Conservation (phyloP, 2,113 vertebrate genomes). For the Lepus timidus region DNA sequence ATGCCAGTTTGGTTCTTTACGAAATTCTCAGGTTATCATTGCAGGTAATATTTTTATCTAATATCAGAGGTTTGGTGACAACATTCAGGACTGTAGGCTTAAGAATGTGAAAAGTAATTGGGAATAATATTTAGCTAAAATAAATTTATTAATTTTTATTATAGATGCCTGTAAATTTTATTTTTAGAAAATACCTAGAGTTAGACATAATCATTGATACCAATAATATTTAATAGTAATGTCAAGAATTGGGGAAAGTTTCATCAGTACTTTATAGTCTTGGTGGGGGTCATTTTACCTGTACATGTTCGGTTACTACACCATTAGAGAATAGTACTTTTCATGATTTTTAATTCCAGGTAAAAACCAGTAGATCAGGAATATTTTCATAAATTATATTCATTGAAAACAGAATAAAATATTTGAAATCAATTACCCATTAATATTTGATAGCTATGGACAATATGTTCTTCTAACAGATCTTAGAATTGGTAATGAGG, state of each 20-base stretch:
- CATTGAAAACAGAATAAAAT: background rate
- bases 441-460: background rate
- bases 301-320: background rate
- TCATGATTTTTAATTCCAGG: slow-evolving; percentile 46
- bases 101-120: slow-evolving; percentile 24
- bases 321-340: slow-evolving; percentile 10
- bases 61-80: background rate
- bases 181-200: background rate
- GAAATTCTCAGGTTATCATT: background rate
- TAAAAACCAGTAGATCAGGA: background rate
- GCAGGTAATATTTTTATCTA: background rate
- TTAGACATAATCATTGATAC: background rate
- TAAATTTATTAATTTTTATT: slow-evolving; percentile 1
- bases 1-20: background rate
- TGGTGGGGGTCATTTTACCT: background rate
- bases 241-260: background rate
- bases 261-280: slow-evolving; percentile 8
- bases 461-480: slow-evolving; percentile 33
- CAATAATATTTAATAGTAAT: background rate
- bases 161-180: background rate
- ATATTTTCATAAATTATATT: slow-evolving; percentile 30
- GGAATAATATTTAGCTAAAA: slow-evolving; percentile 21
- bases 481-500: slow-evolving; percentile 55
- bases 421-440: background rate
- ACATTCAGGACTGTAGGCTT: background rate